These are phyloP conservation scores for Dryobates pubescens DNA, from an alignment of 2,797 vertebrate species.

Conservation along the genomic window DNA sequence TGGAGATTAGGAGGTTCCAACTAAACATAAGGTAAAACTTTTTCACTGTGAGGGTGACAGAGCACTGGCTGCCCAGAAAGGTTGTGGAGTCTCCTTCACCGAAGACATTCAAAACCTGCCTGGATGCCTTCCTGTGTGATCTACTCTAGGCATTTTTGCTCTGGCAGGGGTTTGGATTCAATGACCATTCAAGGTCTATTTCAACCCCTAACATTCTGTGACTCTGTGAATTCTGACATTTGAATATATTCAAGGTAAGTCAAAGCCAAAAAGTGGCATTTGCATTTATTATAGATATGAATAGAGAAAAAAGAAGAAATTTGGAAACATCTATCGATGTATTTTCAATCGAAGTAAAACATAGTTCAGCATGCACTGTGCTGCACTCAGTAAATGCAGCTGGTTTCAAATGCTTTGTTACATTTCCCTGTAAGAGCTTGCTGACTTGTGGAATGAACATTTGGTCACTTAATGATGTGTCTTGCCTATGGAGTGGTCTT, in stretches of 20 bases:
- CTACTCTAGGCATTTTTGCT: no score
- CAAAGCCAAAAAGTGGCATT: neutral
- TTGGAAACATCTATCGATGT: neutral
- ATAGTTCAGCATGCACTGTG: neutral
- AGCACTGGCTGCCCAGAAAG: no score
- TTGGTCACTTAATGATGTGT: neutral
- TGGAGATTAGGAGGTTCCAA: no score
- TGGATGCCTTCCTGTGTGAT: no score
- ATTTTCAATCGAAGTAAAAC: neutral
- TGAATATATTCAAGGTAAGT: neutral
- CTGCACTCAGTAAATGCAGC: neutral
- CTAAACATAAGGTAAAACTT: no score
- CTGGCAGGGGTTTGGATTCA: no score
- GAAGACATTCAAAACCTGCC: no score
- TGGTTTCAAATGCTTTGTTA: neutral
- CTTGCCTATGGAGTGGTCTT: neutral
- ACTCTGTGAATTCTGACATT: neutral
- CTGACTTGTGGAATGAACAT: neutral
- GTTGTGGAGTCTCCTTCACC: no score
- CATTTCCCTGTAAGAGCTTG: fast-evolving
- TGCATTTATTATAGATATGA: neutral
- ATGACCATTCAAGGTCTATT: no score
- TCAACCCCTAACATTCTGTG: no score
- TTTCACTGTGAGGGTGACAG: no score
- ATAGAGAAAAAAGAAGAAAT: neutral